Evolutionary conservation across 2,888 invertebrate species (phyloP), one percentile per base, ranked within the genome.

Genomic region (Microctonus aethiopoides): DNA sequence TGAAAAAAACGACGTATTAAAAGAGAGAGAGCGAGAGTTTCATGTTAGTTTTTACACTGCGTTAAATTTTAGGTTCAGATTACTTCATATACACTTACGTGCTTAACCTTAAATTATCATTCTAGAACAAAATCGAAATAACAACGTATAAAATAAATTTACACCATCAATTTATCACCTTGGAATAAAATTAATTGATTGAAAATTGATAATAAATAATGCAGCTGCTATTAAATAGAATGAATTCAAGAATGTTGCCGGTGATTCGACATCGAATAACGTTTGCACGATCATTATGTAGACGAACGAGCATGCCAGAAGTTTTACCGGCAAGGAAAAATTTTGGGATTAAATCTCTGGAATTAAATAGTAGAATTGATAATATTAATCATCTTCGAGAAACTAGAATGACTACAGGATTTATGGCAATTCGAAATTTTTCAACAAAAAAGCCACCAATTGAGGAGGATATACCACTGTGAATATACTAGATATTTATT

Each of bases 391-490:
- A 68, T 65, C 46, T 74, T 22, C 66, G 68, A 29, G 26, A 68
- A 16, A 72, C 71, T 68, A 76, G 51, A 72, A 72, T 62, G 66
- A 56, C 39, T 16, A 36, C 77, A 3, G 75, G 79, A 2, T 51
- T 77, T 7, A 54, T 77, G 2, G 71, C 71, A 0, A 51, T 79
- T 13, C 77, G 82, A 73, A 69, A 68, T 5, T 84, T 80, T 60
- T 79, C 83, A 0, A 72, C 83, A 0, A 81, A 77, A 65, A 78
- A 75, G 69, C 71, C 77, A 67, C 70, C 77, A 7, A 72, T 68
- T 1, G 80, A 83, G 29, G 78, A 75, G 22, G 79, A 80, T 66
- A 74, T 79, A n/a, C 70, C 81, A 2, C 77, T 72, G 84, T 79
- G 70, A 57, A 69, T 71, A 11, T 6, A 46, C 4, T 29, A 26